A percentile compares a stretch with the other conserved stretches of the same genome.
Evolutionary conservation across 1,140 invertebrate genomes (phyloP).

Genomic region (Aplysia californica): DNA sequence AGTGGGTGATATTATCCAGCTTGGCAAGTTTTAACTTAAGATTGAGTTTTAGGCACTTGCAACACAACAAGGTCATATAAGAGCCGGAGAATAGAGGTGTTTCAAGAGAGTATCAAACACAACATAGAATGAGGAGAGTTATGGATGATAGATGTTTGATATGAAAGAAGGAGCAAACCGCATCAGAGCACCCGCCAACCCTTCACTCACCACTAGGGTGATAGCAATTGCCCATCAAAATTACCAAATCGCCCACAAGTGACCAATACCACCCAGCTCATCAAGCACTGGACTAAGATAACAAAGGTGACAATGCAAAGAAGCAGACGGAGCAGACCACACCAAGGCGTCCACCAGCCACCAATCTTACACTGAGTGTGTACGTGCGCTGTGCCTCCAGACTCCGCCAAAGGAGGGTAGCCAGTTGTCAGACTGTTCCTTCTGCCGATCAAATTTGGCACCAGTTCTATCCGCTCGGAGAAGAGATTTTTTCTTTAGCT

Average conservation of each 20-base stretch:
- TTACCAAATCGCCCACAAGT: too few species aligned
- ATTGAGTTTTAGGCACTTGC: neutral
- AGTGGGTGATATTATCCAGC: neutral
- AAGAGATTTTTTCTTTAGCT: constrained; percentile 34
- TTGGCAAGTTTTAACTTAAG: neutral
- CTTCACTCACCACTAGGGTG: neutral
- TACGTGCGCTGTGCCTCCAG: constrained; percentile 36
- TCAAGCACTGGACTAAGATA: too few species aligned
- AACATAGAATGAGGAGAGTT: too few species aligned
- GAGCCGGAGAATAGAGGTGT: too few species aligned
- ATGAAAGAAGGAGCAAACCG: too few species aligned
- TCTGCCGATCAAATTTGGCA: constrained; percentile 37
- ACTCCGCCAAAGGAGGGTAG: constrained; percentile 43
- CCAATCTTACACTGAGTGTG: constrained; percentile 35
- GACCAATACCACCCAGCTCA: neutral
- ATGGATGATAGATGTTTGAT: too few species aligned
- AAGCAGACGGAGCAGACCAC: too few species aligned
- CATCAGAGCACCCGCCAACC: too few species aligned
- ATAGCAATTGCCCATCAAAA: neutral
- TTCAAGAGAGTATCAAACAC: too few species aligned
- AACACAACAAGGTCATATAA: too few species aligned
- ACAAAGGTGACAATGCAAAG: too few species aligned
- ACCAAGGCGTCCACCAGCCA: neutral
- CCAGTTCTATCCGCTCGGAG: constrained; percentile 38
- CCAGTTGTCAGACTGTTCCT: constrained; percentile 26